Evolutionary conservation across 1,140 invertebrate species (phyloP).

Genomic region (Mizuhopecten yessoensis): DNA sequence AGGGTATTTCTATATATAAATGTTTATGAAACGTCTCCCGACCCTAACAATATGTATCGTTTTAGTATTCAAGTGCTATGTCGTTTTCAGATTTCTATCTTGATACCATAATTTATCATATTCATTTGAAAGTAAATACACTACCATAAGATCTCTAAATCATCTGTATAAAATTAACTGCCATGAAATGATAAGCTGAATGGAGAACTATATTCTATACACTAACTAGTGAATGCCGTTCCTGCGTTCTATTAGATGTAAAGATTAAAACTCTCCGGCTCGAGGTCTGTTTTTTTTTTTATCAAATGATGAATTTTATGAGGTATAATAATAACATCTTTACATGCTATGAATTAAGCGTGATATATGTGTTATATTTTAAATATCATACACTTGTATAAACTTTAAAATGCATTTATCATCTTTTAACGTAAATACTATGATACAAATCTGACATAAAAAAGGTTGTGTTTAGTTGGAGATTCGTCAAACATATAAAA

Average conservation of each 20-base stretch:
- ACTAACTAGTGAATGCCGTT: not conserved
- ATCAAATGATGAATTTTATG: slow-evolving; percentile 29
- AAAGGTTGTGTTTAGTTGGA: not conserved
- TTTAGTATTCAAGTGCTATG: slow-evolving; percentile 35
- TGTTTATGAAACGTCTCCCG: too few species aligned
- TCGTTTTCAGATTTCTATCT: not conserved
- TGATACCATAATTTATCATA: not conserved
- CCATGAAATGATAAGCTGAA: not conserved
- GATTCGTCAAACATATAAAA: not conserved
- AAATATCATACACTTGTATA: too few species aligned
- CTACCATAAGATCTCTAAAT: not conserved
- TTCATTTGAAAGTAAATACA: not conserved
- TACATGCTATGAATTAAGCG: not conserved
- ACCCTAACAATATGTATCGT: too few species aligned
- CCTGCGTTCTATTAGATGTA: not conserved
- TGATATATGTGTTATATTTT: not conserved
- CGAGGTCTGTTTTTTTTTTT: not conserved
- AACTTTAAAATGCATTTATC: slow-evolving; percentile 25
- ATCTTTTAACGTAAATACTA: not conserved
- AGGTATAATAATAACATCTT: not conserved
- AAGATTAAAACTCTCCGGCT: not conserved
- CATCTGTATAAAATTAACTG: not conserved
- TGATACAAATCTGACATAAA: not conserved
- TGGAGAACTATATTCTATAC: not conserved
- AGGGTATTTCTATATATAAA: too few species aligned